Evolutionary conservation across 2,888 invertebrate species (phyloP).

Genomic region (Mythimna ferrago): DNA sequence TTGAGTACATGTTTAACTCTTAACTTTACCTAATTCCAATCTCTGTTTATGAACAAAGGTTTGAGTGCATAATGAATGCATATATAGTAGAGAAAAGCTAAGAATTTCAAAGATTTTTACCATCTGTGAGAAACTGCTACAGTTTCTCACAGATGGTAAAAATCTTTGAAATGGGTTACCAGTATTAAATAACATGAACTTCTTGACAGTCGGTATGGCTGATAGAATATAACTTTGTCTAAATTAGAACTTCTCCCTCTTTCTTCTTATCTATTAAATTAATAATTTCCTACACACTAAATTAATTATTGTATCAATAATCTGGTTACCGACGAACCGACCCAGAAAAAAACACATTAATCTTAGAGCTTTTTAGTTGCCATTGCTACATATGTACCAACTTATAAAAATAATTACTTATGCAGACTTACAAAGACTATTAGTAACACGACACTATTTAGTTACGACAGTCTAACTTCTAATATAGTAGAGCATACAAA

Average conservation of each 20-base stretch:
- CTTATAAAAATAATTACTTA: slow-evolving; percentile 28
- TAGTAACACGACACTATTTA: slow-evolving; percentile 37
- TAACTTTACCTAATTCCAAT: no score
- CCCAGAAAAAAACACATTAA: not conserved
- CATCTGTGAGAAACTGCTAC: no score
- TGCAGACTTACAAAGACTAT: slow-evolving; percentile 28
- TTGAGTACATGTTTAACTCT: no score
- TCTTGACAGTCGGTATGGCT: not conserved
- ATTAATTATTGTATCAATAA: not conserved
- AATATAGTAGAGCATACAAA: slow-evolving; percentile 49
- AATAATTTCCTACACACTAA: not conserved
- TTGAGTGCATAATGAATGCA: no score
- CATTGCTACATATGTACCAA: slow-evolving; percentile 10
- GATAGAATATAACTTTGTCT: not conserved
- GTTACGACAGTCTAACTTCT: slow-evolving; percentile 38
- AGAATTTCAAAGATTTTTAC: no score
- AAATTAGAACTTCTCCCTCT: not conserved
- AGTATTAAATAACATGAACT: no score
- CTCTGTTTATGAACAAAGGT: no score
- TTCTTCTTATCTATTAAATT: no score
- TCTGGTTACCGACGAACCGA: not conserved
- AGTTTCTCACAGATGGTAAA: no score
- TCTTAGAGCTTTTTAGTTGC: slow-evolving; percentile 2
- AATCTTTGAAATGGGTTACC: no score
- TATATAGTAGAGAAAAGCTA: no score